These are phyloP conservation scores for Drosophila kohkoa DNA, from an alignment of 1,140 invertebrate genomes.

Conservation along the genomic window DNA sequence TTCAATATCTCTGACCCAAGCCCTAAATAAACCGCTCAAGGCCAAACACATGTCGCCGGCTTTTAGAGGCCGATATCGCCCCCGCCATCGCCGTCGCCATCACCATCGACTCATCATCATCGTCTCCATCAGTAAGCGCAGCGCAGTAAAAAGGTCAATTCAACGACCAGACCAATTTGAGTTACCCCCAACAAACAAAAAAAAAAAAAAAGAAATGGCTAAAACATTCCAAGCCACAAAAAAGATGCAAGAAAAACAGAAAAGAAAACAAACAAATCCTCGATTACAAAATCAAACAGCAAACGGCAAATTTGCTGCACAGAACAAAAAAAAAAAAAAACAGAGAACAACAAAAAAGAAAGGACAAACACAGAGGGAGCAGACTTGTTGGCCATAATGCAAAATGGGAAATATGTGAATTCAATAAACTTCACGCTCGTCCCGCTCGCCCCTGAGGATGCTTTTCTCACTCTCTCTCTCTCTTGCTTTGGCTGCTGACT, in stretches of 20 bases:
- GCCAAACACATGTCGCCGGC: slow-evolving; percentile 76
- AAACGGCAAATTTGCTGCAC: slow-evolving; percentile 33
- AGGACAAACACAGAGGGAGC: slow-evolving; percentile 53
- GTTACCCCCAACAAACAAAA: slow-evolving; percentile 16
- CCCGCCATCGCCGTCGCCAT: slow-evolving; percentile 1
- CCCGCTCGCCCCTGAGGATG: slow-evolving; percentile 7
- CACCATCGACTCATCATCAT: neutral
- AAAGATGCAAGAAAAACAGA: slow-evolving; percentile 9
- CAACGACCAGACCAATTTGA: slow-evolving; percentile 75
- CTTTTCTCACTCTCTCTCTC: neutral
- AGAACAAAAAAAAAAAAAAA: slow-evolving; percentile 17
- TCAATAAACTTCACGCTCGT: slow-evolving; percentile 68
- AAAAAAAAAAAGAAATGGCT: slow-evolving; percentile 43
- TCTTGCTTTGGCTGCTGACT: neutral
- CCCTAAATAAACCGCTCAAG: slow-evolving; percentile 80
- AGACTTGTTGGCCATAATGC: slow-evolving; percentile 79
- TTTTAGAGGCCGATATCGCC: slow-evolving; percentile 9
- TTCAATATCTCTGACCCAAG: slow-evolving; percentile 42
- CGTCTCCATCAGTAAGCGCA: slow-evolving; percentile 5
- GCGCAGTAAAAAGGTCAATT: slow-evolving; percentile 72
- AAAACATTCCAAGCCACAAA: slow-evolving; percentile 52
- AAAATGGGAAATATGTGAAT: slow-evolving; percentile 81
- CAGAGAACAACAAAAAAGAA: slow-evolving; percentile 17
- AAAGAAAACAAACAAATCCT: slow-evolving; percentile 76
- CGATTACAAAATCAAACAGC: slow-evolving; percentile 81